Evolutionary conservation across 2,797 vertebrate genomes (phyloP).

Genomic region (Oreortyx pictus): DNA sequence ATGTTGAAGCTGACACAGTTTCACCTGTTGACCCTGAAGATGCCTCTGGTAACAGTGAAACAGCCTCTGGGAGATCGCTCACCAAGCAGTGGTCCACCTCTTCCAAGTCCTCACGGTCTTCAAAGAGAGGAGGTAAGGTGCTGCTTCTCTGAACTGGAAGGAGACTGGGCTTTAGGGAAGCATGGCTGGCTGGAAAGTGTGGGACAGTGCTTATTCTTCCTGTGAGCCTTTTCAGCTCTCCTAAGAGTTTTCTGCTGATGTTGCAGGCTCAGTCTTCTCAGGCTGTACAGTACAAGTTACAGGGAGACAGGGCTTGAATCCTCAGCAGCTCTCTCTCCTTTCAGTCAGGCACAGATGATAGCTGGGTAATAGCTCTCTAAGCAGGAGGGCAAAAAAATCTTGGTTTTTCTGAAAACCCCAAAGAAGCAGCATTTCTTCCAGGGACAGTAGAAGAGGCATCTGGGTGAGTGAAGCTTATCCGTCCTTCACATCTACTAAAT

Average conservation of each 20-base stretch:
- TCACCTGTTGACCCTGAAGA: conserved; percentile 81
- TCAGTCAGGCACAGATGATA: not conserved
- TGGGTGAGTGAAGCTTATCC: conserved; percentile 29
- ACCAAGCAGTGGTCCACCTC: conserved; percentile 99
- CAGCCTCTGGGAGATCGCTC: conserved; percentile 85
- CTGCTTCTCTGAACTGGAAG: not conserved
- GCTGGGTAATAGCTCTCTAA: not conserved
- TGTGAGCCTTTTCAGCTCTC: not conserved
- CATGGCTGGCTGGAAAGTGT: not conserved
- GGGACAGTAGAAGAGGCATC: not conserved
- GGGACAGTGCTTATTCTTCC: not conserved
- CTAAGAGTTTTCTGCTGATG: not conserved
- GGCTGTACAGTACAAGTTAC: not conserved
- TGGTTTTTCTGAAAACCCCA: not conserved
- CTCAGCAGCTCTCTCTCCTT: not conserved
- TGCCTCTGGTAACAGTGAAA: conserved; percentile 73
- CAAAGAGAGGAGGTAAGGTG: conserved; percentile 93
- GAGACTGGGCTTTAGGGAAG: not conserved
- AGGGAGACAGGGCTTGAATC: not conserved
- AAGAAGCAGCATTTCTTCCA: not conserved
- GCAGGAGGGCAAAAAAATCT: not conserved
- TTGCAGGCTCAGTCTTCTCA: not conserved
- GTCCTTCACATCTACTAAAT: not conserved
- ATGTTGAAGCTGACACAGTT: conserved; percentile 71
- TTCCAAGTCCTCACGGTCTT: conserved; percentile 94